Conservation (phyloP, 1,140 invertebrate species). For the Drosophila yakuba region DNA sequence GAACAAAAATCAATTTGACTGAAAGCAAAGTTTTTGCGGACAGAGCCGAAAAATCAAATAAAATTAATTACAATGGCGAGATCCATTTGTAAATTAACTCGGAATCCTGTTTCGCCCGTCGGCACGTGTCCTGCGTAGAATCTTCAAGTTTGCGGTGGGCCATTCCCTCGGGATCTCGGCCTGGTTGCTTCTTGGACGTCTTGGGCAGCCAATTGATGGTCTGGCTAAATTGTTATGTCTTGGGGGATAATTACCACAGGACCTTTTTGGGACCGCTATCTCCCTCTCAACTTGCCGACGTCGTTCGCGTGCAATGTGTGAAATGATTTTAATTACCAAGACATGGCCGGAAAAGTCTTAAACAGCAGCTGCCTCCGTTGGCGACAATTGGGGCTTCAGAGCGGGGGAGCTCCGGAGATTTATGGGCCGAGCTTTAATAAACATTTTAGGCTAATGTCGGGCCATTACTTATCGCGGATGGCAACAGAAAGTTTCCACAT, state of each 20-base stretch:
- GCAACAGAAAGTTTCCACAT: constrained; percentile 61
- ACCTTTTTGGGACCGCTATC: constrained; percentile 39
- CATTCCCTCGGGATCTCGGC: constrained; percentile 29
- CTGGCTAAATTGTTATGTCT: constrained; percentile 83
- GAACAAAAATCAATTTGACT: constrained; percentile 73
- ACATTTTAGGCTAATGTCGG: constrained; percentile 75
- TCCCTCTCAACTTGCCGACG: constrained; percentile 54
- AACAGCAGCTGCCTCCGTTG: constrained; percentile 54
- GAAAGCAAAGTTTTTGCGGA: constrained; percentile 73
- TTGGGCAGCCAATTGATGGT: constrained; percentile 70
- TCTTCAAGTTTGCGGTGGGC: constrained; percentile 42
- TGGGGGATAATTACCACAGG: constrained; percentile 77
- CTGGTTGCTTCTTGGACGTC: constrained; percentile 27
- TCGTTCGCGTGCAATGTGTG: constrained; percentile 72
- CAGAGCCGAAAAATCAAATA: constrained; percentile 67
- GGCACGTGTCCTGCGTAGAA: constrained; percentile 65
- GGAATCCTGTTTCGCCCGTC: constrained; percentile 25
- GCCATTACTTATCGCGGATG: constrained; percentile 68
- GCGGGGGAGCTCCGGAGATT: constrained; percentile 36
- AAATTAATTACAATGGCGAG: constrained; percentile 75
- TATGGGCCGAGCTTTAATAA: constrained; percentile 73
- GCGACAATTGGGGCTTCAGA: constrained; percentile 52
- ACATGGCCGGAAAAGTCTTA: constrained; percentile 4
- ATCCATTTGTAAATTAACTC: constrained; percentile 80
- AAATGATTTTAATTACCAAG: constrained; percentile 83